phyloP scores from a whole-genome alignment of 2,888 invertebrate species.

The Chironomus riparius region DNA sequence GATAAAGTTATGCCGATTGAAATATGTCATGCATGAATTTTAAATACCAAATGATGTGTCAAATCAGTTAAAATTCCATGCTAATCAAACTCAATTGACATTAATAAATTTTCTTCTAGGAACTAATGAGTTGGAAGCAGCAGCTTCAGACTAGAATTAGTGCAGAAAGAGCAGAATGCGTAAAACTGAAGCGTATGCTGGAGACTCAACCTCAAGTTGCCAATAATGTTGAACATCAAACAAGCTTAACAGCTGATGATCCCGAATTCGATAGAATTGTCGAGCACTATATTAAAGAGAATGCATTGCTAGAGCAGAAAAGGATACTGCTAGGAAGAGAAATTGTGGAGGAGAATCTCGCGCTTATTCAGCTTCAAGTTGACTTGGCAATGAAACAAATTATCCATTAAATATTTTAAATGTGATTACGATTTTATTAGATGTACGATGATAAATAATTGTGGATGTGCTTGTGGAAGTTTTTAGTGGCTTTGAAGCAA shows the following conservation, averaged over 20 bases:
- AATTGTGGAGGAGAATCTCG: constrained; percentile 62
- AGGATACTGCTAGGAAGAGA: constrained; percentile 56
- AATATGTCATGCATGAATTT: too few species aligned
- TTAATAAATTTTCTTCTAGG: constrained; percentile 31
- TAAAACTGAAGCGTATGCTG: constrained; percentile 50
- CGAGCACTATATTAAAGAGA: constrained; percentile 51
- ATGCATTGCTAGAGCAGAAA: constrained; percentile 58
- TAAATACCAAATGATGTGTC: background rate
- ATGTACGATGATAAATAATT: too few species aligned
- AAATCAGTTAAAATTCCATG: too few species aligned
- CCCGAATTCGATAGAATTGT: constrained; percentile 45
- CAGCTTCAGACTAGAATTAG: constrained; percentile 60
- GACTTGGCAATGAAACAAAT: constrained; percentile 43
- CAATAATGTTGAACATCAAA: constrained; percentile 30
- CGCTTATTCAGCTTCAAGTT: constrained; percentile 62
- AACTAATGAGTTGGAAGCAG: constrained; percentile 57
- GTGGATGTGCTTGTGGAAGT: too few species aligned
- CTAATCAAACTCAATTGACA: background rate
- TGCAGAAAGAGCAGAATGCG: constrained; percentile 63
- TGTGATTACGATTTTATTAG: too few species aligned
- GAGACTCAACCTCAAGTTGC: constrained; percentile 32
- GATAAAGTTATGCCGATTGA: too few species aligned
- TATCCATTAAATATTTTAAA: background rate
- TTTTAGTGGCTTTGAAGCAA: too few species aligned
- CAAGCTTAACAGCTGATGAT: constrained; percentile 29